Evolutionary conservation across 1,140 invertebrate species (phyloP).

Genomic region (Cydia strobilella): DNA sequence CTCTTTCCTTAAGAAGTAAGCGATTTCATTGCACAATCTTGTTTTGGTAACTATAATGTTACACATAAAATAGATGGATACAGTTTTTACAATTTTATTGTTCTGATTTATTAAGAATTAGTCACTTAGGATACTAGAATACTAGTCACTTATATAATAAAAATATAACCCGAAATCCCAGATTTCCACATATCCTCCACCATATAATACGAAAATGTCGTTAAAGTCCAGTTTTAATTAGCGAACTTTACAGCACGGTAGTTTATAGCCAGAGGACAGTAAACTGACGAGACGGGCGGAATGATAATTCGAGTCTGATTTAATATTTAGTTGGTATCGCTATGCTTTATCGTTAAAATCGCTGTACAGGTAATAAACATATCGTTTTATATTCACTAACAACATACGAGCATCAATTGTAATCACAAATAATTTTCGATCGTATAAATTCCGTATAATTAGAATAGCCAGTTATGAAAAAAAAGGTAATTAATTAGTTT

Average conservation of each 20-base stretch:
- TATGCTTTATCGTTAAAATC: constrained; percentile 1
- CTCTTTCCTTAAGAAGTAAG: background rate
- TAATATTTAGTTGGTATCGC: constrained; percentile 16
- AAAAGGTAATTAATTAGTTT: background rate
- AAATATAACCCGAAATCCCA: background rate
- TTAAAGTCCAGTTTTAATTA: constrained; percentile 31
- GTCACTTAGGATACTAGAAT: too few species aligned
- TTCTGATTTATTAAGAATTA: too few species aligned
- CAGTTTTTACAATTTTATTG: too few species aligned
- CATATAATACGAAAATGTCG: background rate
- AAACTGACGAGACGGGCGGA: constrained; percentile 19
- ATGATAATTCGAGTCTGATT: constrained; percentile 24
- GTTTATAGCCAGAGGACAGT: constrained; percentile 18
- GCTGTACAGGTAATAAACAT: background rate
- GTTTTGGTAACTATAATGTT: too few species aligned
- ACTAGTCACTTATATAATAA: background rate
- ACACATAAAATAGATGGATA: too few species aligned
- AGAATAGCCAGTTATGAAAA: background rate
- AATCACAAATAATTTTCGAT: background rate
- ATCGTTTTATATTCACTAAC: constrained; percentile 1
- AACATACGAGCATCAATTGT: background rate
- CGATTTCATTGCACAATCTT: background rate
- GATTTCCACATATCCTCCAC: constrained; percentile 1
- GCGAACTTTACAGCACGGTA: constrained; percentile 22
- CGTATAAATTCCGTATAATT: background rate